Conservation (phyloP, 2,797 vertebrate genomes). For the Podarcis lilfordi region DNA sequence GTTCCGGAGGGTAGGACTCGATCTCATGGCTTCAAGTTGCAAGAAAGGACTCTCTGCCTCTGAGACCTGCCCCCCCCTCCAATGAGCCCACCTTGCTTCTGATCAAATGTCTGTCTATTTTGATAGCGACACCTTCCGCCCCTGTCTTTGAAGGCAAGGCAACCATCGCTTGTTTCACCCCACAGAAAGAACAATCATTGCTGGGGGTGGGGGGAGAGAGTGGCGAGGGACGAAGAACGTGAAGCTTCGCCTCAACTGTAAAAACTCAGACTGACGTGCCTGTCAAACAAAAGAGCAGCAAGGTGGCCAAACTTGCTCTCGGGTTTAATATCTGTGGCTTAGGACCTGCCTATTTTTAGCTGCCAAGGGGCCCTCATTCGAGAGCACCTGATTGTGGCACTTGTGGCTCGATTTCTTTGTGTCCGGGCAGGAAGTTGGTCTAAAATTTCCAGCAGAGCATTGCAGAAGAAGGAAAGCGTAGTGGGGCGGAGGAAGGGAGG, state of each 20-base stretch:
- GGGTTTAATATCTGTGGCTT: not conserved
- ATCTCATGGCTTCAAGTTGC: too few species aligned
- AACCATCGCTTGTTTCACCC: not conserved
- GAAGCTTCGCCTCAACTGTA: not conserved
- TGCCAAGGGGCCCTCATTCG: not conserved
- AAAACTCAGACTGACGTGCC: conserved; percentile 13
- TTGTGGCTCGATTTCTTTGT: conserved; percentile 2
- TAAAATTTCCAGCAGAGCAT: accelerated
- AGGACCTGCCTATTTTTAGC: conserved; percentile 48
- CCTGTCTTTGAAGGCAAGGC: not conserved
- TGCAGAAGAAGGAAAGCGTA: accelerated
- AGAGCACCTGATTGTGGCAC: conserved; percentile 14
- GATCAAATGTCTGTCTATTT: not conserved
- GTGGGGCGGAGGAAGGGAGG: accelerated
- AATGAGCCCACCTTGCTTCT: not conserved
- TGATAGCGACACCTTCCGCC: not conserved
- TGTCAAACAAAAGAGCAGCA: not conserved
- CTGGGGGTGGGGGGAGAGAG: not conserved
- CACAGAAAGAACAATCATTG: not conserved
- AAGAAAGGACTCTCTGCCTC: not conserved
- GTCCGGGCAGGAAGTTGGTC: not conserved
- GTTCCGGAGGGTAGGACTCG: too few species aligned
- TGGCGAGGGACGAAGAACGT: not conserved
- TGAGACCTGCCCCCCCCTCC: not conserved
- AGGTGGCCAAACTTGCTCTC: conserved; percentile 56